Base-by-base conservation (phyloP, 1,140 invertebrate species). In the Drosophila pseudoananassae region DNA sequence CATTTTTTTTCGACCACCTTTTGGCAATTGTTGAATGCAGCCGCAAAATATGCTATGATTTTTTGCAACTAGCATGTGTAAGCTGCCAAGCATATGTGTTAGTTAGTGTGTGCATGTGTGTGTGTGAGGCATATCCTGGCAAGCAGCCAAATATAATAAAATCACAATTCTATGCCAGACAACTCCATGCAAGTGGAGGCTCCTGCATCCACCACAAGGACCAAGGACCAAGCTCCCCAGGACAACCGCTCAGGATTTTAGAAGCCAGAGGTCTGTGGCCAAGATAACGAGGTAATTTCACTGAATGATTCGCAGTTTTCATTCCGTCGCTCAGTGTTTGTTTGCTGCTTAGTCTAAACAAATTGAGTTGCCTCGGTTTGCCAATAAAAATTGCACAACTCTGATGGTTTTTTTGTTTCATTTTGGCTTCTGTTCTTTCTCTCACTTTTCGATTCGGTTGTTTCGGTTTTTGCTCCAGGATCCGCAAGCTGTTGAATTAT, bases 221-320 rank as follows among this genome's bases (percentile, higher is more conserved):
- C 40, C 40, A 43, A 60, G 46, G 57, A 60, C 49, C 40, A 15
- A 43, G 40, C n/a, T 20, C 20, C 17, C 40, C 43, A 53, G 69
- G 47, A 73, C 50, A 43, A 54, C 43, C 17, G 7, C 43, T 10
- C 49, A 52, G 59, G 12, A 49, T 33, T 49, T 64, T 43, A 36
- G n/a, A 45, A 45, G 6, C 23, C 33, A 31, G 36, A 45, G 60
- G 33, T 74, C 57, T 81, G 75, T 45, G 78, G 69, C 66, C 70
- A 58, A 84, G 81, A 90, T 90, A 90, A 90, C 87, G 78, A 90
- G 87, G 81, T 89, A 90, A 90, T 90, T 82, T 76, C 58, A 59
- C 60, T 71, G 77, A 90, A 89, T 85, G 87, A 90, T 82, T 90
- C 88, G 73, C 78, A 54, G 70, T 76, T 65, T 69, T 61, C 61